These are phyloP conservation scores for Lepidurus packardi DNA, from an alignment of 1,140 invertebrate species.

Conservation along the genomic window DNA sequence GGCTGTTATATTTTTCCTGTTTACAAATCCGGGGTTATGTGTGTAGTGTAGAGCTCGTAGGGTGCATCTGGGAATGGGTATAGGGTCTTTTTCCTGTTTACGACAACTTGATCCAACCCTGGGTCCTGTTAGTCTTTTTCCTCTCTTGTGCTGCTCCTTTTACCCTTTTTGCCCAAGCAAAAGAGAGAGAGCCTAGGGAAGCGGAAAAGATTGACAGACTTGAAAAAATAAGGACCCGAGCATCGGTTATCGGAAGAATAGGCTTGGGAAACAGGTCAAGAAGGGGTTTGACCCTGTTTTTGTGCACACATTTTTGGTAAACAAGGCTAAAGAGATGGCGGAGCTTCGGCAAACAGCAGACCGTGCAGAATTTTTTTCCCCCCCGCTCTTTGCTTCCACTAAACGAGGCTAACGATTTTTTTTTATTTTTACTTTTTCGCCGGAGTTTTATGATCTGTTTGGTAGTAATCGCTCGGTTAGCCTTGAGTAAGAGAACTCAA, in stretches of 20 bases:
- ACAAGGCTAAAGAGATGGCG: conserved; percentile 8
- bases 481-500: too few species aligned
- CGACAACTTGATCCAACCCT: conserved; percentile 22
- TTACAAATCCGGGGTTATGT: not conserved
- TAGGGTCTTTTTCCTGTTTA: conserved; percentile 22
- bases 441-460: too few species aligned
- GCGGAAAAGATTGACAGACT: conserved; percentile 7
- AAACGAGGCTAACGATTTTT: too few species aligned
- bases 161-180: not conserved
- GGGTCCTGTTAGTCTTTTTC: conserved; percentile 28
- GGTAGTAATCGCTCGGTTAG: too few species aligned
- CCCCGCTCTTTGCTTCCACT: too few species aligned
- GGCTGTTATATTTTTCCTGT: conserved; percentile 15
- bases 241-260: conserved; percentile 8
- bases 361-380: too few species aligned
- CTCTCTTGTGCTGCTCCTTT: conserved; percentile 11
- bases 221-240: conserved; percentile 8
- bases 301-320: not conserved
- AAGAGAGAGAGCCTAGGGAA: conserved; percentile 4
- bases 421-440: too few species aligned
- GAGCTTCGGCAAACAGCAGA: not conserved
- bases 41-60: not conserved
- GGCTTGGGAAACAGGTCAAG: conserved; percentile 20
- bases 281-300: conserved; percentile 6
- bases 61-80: conserved; percentile 1